These are phyloP conservation scores for Eira barbara DNA, from an alignment of 2,113 vertebrate species.

Conservation along the genomic window DNA sequence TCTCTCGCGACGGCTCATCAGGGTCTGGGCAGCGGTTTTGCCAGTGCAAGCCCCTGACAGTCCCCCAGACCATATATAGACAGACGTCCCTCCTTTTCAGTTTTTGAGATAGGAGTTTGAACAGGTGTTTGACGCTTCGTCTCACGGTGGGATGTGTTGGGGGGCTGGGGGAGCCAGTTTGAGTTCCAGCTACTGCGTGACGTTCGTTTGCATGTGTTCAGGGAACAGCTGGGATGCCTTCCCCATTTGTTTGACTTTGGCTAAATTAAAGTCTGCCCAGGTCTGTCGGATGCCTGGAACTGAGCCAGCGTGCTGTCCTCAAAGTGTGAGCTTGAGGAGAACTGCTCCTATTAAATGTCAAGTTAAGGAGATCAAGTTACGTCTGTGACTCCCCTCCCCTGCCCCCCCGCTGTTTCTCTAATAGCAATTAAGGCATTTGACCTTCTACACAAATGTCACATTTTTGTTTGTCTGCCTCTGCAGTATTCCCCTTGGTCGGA, in stretches of 20 bases:
- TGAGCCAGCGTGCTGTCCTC: neutral
- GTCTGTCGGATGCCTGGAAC: neutral
- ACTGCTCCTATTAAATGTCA: neutral
- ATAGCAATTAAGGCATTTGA: neutral
- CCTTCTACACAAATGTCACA: neutral
- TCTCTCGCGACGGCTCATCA: no score
- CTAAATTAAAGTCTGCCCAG: neutral
- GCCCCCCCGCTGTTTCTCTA: neutral
- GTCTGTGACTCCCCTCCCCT: neutral
- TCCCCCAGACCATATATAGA: neutral
- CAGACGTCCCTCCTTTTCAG: neutral
- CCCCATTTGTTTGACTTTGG: neutral
- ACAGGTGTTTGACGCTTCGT: constrained; percentile 1
- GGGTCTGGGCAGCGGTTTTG: fast-evolving
- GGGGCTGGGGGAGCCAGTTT: constrained; percentile 12
- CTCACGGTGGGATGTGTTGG: neutral
- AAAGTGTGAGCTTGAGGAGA: neutral
- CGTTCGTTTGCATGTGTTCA: constrained; percentile 6
- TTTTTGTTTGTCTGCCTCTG: neutral
- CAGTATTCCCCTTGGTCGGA: neutral
- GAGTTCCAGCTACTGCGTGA: neutral
- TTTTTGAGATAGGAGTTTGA: neutral
- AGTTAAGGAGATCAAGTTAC: neutral
- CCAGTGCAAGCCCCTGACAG: neutral
- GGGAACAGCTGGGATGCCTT: constrained; percentile 25